These are phyloP conservation scores for Sardinella longiceps DNA, from an alignment of 2,797 vertebrate species.

Conservation along the genomic window DNA sequence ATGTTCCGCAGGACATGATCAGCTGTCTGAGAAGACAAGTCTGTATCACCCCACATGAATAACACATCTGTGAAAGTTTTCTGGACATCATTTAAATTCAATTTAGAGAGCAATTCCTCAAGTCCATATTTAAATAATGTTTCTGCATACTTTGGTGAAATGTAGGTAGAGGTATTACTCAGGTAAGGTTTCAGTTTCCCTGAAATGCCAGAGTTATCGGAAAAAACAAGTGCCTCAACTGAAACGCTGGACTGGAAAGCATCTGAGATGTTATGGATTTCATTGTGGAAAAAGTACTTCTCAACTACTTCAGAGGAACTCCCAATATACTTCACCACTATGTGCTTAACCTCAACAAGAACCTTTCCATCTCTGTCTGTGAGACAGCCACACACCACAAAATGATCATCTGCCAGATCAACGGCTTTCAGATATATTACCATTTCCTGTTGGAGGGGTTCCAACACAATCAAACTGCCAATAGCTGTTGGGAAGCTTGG, in stretches of 20 bases:
- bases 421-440: slow-evolving; percentile 78
- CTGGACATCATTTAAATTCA: too few relatives aligned
- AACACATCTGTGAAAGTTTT: slow-evolving; percentile 81
- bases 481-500: slow-evolving; percentile 79
- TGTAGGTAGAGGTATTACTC: too few relatives aligned
- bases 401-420: slow-evolving; percentile 65
- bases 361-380: slow-evolving; percentile 76
- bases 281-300: slow-evolving; percentile 80
- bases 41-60: slow-evolving; percentile 86
- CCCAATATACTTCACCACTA: slow-evolving; percentile 73
- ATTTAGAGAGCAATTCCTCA: too few relatives aligned
- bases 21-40: slow-evolving; percentile 50
- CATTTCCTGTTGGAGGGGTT: slow-evolving; percentile 83
- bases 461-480: slow-evolving; percentile 76
- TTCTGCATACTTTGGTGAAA: too few relatives aligned
- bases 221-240: slow-evolving; percentile 75
- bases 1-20: slow-evolving; percentile 66
- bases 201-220: slow-evolving; percentile 60
- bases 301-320: slow-evolving; percentile 65
- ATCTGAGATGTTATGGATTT: too few relatives aligned
- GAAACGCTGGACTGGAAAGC: too few relatives aligned
- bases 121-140: too few relatives aligned
- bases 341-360: slow-evolving; percentile 78
- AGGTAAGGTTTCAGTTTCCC: too few relatives aligned
- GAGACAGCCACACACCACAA: slow-evolving; percentile 83